Base-by-base conservation (phyloP, 2,797 vertebrate genomes). In the Smutsia gigantea region DNA sequence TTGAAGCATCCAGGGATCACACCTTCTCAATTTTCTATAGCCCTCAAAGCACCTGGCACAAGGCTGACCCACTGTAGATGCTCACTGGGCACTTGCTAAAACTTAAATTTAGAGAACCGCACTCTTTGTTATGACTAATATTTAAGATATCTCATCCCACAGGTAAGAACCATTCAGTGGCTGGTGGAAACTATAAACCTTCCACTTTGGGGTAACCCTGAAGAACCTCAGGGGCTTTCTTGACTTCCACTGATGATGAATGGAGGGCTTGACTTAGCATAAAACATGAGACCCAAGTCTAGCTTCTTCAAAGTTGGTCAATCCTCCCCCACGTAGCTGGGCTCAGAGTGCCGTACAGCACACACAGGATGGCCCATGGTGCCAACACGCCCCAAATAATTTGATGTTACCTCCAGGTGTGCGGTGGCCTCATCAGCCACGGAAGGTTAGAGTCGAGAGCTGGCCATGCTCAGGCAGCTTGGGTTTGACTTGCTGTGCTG, bases 1-100 rank as follows among this genome's bases (percentile, higher is more conserved):
- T 42, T 37, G 23, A 88, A 88, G 72, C 63, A 83, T 61, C 46
- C 10, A 87, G 57, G 25, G 7, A 74, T 83, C 34, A 39, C 14
- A 53, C 79, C 12, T n/a, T 87, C 61, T 86, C 57, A 55, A 39
- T 75, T 64, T 64, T 77, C 15, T 34, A 69, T 49, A 87, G 34
- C 37, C 53, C 29, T 92, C 72, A 86, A 92, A 92, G 59, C 34
- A 81, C n/a, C 7, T 74, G 72, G 69, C 84, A 88, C 25, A 89
- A 75, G 18, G 66, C 34, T 90, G 42, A 87, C 34, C 27, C n/a
- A 49, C 17, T 39, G 25, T 57, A 74, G 37, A 61, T 49, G 91
- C 2, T 72, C 49, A 93, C 27, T 83, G 92, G 87, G 39, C 21
- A 42, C 18, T 27, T 77, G 14, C 57, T 64, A 71, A 6, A 93